Evolutionary conservation across 2,113 vertebrate genomes (phyloP).

Genomic region (Corydoras sp.): DNA sequence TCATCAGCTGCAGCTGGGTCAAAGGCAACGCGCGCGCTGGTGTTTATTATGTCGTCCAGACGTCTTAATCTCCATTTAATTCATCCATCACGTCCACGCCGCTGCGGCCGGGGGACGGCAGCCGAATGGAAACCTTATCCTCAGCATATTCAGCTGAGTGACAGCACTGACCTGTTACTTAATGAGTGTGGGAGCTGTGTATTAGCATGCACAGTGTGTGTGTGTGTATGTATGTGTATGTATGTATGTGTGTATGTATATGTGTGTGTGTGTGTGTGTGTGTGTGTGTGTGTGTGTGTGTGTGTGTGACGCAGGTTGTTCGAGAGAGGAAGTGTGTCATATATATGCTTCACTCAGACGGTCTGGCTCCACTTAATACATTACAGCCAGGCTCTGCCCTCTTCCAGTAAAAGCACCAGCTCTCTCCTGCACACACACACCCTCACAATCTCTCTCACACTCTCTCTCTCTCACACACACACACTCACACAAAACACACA

Average conservation of each 20-base stretch:
- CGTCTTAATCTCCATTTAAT: too few relatives aligned
- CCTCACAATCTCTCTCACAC: not conserved
- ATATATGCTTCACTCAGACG: constrained; percentile 44
- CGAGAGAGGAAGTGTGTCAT: constrained; percentile 27
- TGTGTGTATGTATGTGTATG: constrained; percentile 1
- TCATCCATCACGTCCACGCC: not conserved
- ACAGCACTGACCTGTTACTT: not conserved
- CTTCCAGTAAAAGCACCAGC: constrained; percentile 32
- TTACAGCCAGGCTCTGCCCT: constrained; percentile 36
- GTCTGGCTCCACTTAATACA: constrained; percentile 46
- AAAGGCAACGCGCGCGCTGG: too few relatives aligned
- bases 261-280: constrained; percentile 15
- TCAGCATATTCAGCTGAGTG: not conserved
- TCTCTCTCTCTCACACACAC: not conserved
- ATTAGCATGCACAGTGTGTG: constrained; percentile 6
- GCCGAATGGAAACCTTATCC: not conserved
- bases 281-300: not conserved
- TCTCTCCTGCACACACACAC: constrained; percentile 3
- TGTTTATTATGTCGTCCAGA: too few relatives aligned
- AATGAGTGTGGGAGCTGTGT: not conserved
- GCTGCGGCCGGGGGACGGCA: too few relatives aligned
- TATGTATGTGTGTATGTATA: constrained; percentile 51
- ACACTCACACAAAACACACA: not conserved
- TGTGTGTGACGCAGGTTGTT: constrained; percentile 63
- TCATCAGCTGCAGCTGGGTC: too few relatives aligned